Base-by-base conservation (phyloP, 2,888 invertebrate species). In the Clunio marinus region DNA sequence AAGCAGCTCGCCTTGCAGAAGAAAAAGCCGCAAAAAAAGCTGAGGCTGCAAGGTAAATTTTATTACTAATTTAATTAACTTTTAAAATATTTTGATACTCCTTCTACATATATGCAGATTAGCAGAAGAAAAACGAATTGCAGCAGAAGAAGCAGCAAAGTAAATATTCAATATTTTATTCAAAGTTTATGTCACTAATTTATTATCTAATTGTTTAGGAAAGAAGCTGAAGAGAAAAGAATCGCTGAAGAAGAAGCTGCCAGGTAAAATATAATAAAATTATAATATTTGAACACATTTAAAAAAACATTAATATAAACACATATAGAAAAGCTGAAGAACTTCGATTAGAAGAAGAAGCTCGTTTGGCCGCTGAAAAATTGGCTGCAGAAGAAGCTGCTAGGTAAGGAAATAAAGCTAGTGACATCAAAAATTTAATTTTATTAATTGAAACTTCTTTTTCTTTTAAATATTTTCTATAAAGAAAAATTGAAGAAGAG, bases 281-380 rank as follows among this genome's bases (percentile, higher is more conserved):
- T n/a, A n/a, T n/a, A n/a, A n/a, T n/a, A n/a, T n/a, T n/a, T n/a
- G n/a, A n/a, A n/a, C n/a, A n/a, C n/a, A n/a, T n/a, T n/a, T n/a
- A n/a, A n/a, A n/a, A n/a, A n/a, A n/a, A n/a, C n/a, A n/a, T n/a
- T n/a, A n/a, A n/a, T n/a, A n/a, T n/a, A n/a, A n/a, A n/a, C n/a
- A n/a, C n/a, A n/a, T 69, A 3, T 13, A 45, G 15, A 45, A 7
- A n/a, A 24, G 22, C 24, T 15, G 25, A 60, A 62, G 74, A 70
- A 72, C 80, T 80, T 5, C 79, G 79, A 66, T 72, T 80, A 22
- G 83, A 82, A 0, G 81, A 82, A 73, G 82, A 82, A 72, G 78
- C 77, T 1, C 76, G 78, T 8, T 70, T 81, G 35, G 82, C 78
- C 2, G 82, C 27, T 28, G 62, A 63, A 41, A 41, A 63, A 63